Conservation (phyloP, 37 sponge, comb jelly and placozoan genomes). For the Theonella swinhoei region DNA sequence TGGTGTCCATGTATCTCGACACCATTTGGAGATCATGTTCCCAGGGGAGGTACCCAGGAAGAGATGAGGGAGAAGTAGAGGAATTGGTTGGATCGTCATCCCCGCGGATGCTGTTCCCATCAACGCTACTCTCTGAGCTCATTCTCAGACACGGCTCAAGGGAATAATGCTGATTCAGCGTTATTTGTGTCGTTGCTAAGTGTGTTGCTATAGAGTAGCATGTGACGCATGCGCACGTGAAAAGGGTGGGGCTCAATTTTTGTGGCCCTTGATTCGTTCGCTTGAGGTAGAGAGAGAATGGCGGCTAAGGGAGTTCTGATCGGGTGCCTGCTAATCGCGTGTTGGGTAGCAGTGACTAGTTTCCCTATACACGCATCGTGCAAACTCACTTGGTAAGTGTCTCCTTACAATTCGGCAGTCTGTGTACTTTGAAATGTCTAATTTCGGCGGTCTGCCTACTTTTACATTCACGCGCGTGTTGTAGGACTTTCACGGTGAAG, state of each 20-base stretch:
- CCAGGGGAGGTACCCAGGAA: conserved; percentile 86
- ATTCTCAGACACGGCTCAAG: too few relatives aligned
- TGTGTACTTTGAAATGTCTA: neutral
- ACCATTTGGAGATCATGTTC: conserved; percentile 93
- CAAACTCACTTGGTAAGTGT: conserved; percentile 80
- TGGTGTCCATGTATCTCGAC: conserved; percentile 87
- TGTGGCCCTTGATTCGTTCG: neutral
- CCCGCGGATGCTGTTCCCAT: too few relatives aligned
- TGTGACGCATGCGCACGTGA: neutral
- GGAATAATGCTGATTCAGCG: neutral
- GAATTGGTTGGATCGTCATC: too few relatives aligned
- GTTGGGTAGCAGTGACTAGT: neutral
- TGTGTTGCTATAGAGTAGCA: too few relatives aligned
- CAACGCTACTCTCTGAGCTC: too few relatives aligned
- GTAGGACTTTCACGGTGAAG: conserved; percentile 52
- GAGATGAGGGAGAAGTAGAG: neutral
- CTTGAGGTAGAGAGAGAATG: conserved; percentile 3
- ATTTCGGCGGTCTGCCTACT: too few relatives aligned
- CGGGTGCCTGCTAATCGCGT: neutral
- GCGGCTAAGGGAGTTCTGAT: conserved; percentile 10
- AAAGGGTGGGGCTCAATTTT: neutral
- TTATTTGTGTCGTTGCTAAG: conserved; percentile 1
- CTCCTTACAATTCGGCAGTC: neutral
- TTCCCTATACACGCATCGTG: conserved; percentile 79
- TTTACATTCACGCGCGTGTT: too few relatives aligned